Evolutionary conservation across 2,797 vertebrate genomes (phyloP).

Genomic region (Enteromius paludinosus): DNA sequence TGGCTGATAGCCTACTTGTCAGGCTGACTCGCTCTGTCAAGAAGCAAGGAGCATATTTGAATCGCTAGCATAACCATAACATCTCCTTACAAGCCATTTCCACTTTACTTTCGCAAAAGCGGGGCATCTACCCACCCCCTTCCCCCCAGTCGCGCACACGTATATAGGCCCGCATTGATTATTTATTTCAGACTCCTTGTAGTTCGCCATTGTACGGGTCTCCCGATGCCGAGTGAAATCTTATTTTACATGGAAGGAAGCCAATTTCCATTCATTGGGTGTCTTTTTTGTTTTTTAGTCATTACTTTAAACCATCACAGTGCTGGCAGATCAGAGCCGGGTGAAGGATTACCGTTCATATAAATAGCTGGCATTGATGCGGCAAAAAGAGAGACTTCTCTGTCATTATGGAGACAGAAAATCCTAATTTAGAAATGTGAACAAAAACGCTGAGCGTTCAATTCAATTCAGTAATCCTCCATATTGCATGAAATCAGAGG

Average conservation of each 20-base stretch:
- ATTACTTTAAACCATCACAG: slow-evolving; percentile 77
- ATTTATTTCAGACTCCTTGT: slow-evolving; percentile 57
- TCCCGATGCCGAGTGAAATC: slow-evolving; percentile 63
- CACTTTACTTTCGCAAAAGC: slow-evolving; percentile 52
- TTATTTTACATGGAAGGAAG: slow-evolving; percentile 66
- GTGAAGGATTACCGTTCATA: slow-evolving; percentile 80
- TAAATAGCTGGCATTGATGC: slow-evolving; percentile 86
- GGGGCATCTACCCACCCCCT: slow-evolving; percentile 24
- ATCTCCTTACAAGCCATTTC: slow-evolving; percentile 49
- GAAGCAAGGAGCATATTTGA: slow-evolving; percentile 64
- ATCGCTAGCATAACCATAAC: slow-evolving; percentile 50
- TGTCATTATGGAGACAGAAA: slow-evolving; percentile 83
- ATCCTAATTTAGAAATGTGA: slow-evolving; percentile 86
- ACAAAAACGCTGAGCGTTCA: slow-evolving; percentile 77
- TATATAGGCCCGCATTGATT: slow-evolving; percentile 54
- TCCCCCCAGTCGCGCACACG: background rate
- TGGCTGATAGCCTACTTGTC: slow-evolving; percentile 86
- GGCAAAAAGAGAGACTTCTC: slow-evolving; percentile 79
- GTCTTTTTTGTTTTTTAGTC: slow-evolving; percentile 72
- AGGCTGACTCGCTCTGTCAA: slow-evolving; percentile 77
- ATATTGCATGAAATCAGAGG: slow-evolving; percentile 83
- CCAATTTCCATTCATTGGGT: slow-evolving; percentile 74
- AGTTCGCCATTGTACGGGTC: slow-evolving; percentile 53
- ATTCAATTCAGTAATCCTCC: slow-evolving; percentile 81
- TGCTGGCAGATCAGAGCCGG: slow-evolving; percentile 75